Evolutionary conservation across 2,113 vertebrate species (phyloP).

Genomic region (Numida meleagris): DNA sequence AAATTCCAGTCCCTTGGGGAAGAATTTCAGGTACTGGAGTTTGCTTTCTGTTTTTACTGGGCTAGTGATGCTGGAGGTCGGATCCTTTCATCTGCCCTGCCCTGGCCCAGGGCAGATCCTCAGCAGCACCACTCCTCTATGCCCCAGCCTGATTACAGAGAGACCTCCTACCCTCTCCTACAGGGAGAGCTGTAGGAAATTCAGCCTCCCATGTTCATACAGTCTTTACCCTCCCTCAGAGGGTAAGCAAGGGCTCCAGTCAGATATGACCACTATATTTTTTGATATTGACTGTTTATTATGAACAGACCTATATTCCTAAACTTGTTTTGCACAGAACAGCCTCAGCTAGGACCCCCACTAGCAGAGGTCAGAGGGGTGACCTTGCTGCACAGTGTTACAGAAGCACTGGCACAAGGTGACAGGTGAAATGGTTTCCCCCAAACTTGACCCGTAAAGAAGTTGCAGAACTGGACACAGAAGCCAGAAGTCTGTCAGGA

Average conservation of each 20-base stretch:
- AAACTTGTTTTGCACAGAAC: background rate
- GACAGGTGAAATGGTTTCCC: background rate
- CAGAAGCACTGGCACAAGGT: rapidly evolving
- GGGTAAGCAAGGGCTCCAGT: background rate
- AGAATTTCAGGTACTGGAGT: background rate
- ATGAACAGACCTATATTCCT: background rate
- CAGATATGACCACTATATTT: background rate
- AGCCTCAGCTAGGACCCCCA: background rate
- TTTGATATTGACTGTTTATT: background rate
- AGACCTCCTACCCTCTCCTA: background rate
- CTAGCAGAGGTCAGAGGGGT: background rate
- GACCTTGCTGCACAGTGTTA: background rate
- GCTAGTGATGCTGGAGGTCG: background rate
- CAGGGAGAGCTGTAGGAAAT: background rate
- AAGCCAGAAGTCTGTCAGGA: background rate
- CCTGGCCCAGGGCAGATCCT: background rate
- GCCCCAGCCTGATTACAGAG: background rate
- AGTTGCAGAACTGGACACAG: background rate
- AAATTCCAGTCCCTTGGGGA: background rate
- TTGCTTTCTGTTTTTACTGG: background rate
- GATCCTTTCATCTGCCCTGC: background rate
- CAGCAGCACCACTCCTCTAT: background rate
- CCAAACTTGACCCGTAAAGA: background rate
- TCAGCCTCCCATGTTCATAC: background rate
- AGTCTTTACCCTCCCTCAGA: background rate